These are phyloP conservation scores for Oncorhynchus nerka DNA, from an alignment of 2,113 vertebrate species.

Conservation along the genomic window DNA sequence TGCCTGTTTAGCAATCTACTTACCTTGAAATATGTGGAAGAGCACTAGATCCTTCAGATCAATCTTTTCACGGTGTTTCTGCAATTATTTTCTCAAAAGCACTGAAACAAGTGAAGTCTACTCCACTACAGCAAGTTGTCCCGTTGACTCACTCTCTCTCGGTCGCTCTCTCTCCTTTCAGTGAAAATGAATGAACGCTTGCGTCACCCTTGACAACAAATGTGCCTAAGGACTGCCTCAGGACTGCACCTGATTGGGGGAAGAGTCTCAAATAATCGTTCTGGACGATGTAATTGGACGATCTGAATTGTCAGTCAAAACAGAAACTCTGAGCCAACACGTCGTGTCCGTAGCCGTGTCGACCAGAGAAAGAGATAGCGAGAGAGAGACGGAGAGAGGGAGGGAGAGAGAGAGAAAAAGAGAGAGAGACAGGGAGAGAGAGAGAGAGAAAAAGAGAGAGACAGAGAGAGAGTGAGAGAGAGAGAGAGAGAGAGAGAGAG, in stretches of 20 bases:
- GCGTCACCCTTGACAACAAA: conserved; percentile 69
- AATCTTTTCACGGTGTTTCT: no score
- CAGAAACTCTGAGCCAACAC: not conserved
- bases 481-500: not conserved
- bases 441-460: no score
- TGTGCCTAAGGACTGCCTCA: conserved; percentile 59
- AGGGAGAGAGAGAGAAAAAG: no score
- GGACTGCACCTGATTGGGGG: conserved; percentile 44
- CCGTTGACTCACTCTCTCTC: conserved; percentile 2
- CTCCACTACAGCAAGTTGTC: not conserved
- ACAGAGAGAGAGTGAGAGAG: no score
- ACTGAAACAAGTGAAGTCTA: not conserved
- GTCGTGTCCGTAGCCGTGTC: not conserved
- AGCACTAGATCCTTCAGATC: no score
- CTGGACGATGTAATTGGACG: conserved; percentile 41
- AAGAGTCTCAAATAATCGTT: not conserved
- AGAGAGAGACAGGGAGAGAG: no score
- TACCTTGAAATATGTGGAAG: no score
- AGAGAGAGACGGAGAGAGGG: no score
- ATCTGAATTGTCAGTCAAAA: conserved; percentile 43
- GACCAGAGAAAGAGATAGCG: not conserved
- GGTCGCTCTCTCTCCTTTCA: conserved; percentile 15
- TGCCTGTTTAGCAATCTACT: no score
- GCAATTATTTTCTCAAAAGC: no score
- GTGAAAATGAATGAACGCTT: conserved; percentile 72